These are phyloP conservation scores for Stratiomys singularior DNA, from an alignment of 2,888 invertebrate genomes.

Conservation along the genomic window DNA sequence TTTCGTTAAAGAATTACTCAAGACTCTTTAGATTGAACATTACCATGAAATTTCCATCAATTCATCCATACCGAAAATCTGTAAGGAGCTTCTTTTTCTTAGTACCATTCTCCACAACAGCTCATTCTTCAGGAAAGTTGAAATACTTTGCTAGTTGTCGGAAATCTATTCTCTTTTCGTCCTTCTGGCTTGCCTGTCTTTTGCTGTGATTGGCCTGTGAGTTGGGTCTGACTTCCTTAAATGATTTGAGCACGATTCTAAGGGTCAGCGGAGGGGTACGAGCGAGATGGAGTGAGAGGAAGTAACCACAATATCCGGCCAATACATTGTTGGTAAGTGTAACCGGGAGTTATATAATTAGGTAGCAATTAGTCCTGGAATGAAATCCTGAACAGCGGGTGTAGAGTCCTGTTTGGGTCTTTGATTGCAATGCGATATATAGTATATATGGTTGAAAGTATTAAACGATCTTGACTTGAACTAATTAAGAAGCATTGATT, in stretches of 20 bases:
- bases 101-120: too few relatives aligned
- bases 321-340: conserved; percentile 10
- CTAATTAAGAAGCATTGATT: conserved; percentile 29
- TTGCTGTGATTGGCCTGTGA: not conserved
- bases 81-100: too few relatives aligned
- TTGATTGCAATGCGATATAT: too few relatives aligned
- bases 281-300: not conserved
- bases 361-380: conserved; percentile 21
- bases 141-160: not conserved
- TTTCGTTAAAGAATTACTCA: too few relatives aligned
- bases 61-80: too few relatives aligned
- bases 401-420: not conserved
- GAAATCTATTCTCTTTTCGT: not conserved
- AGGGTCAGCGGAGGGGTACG: too few relatives aligned
- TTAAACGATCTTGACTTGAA: not conserved
- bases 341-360: conserved; percentile 31
- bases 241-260: conserved; percentile 17
- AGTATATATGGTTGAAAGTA: not conserved
- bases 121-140: not conserved
- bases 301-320: conserved; percentile 32
- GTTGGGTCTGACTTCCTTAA: conserved; percentile 27
- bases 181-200: not conserved
- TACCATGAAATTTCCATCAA: too few relatives aligned
- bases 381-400: not conserved
- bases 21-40: too few relatives aligned